These are phyloP conservation scores for Odontamblyopus rebecca DNA, from an alignment of 2,797 vertebrate species.

Conservation along the genomic window DNA sequence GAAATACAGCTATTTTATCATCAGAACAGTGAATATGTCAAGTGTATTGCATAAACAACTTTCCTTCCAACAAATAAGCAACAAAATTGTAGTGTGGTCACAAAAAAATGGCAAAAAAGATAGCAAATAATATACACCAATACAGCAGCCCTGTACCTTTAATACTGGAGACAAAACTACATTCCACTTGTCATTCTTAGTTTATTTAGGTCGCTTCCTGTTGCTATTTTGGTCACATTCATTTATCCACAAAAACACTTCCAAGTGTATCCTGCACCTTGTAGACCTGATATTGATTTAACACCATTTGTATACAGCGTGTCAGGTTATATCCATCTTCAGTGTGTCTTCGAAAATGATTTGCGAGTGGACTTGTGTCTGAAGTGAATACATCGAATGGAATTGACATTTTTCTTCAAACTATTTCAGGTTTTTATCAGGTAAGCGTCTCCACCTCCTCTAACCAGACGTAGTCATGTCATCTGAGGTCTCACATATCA, in stretches of 20 bases:
- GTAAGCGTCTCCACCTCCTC: slow-evolving; percentile 27
- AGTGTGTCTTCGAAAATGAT: neutral
- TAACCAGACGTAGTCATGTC: slow-evolving; percentile 19
- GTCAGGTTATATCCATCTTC: neutral
- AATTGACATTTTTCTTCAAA: slow-evolving; percentile 8
- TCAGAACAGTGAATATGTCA: too few relatives aligned
- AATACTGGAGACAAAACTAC: slow-evolving; percentile 1
- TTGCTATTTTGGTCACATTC: neutral
- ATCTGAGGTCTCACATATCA: slow-evolving; percentile 12
- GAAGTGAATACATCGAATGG: neutral
- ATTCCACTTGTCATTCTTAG: slow-evolving; percentile 13
- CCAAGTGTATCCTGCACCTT: neutral
- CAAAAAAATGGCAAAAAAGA: too few relatives aligned
- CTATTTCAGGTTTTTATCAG: slow-evolving; percentile 15
- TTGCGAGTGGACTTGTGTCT: neutral
- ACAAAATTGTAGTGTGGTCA: too few relatives aligned
- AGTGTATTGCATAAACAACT: too few relatives aligned
- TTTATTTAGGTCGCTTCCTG: slow-evolving; percentile 13
- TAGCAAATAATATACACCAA: too few relatives aligned
- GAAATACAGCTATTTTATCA: too few relatives aligned
- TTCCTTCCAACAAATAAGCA: too few relatives aligned
- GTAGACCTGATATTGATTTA: neutral
- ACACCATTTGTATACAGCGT: neutral
- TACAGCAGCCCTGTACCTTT: neutral
- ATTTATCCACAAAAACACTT: neutral